These are phyloP conservation scores for Danio rerio DNA, from an alignment of 2,113 vertebrate species.

Conservation along the genomic window GRCz12tu NC_133190.1:31079501-31080000, in stretches of 20 bases:
- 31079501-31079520: not conserved
- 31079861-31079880: slow-evolving; percentile 48
- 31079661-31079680: slow-evolving; percentile 13
- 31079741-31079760: not conserved
- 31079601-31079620: not conserved
- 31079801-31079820: not conserved
- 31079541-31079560: not conserved
- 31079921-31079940: slow-evolving; percentile 21
- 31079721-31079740: not conserved
- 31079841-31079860: not conserved
- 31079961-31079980: slow-evolving; percentile 32
- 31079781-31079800: not conserved
- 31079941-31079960: slow-evolving; percentile 39
- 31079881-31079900: slow-evolving; percentile 36
- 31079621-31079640: not conserved
- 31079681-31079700: not conserved
- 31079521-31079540: not conserved
- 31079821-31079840: not conserved
- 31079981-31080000: not conserved
- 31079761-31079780: not conserved
- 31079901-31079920: slow-evolving; percentile 30
- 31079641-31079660: slow-evolving; percentile 25
- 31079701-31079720: not conserved
- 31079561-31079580: not conserved
- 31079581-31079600: not conserved